Evolutionary conservation across 2,797 vertebrate species (phyloP).

Genomic region (Alfaro cultratus): DNA sequence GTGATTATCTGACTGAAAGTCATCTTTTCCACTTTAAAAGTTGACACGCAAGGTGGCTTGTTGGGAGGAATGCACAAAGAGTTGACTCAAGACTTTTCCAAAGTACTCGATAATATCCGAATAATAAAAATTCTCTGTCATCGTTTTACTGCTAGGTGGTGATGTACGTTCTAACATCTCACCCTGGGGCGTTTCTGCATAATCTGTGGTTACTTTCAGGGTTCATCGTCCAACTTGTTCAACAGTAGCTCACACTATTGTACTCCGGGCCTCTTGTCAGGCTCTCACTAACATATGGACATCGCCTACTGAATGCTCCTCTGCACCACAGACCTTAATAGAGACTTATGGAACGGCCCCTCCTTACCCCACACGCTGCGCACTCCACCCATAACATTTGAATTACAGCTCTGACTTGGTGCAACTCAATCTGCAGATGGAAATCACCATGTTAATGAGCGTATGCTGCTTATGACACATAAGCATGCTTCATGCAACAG

Average conservation of each 20-base stretch:
- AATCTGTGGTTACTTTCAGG: slow-evolving; percentile 4
- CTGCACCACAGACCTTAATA: slow-evolving; percentile 59
- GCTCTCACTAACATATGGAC: slow-evolving; percentile 39
- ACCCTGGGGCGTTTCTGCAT: not conserved
- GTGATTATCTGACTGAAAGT: not conserved
- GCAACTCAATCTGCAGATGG: slow-evolving; percentile 9
- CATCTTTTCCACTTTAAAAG: not conserved
- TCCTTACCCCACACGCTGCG: slow-evolving; percentile 36
- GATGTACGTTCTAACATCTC: not conserved
- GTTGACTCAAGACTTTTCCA: not conserved
- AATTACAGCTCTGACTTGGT: slow-evolving; percentile 3
- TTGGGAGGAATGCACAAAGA: not conserved
- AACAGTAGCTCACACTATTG: slow-evolving; percentile 27
- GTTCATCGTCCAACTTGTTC: slow-evolving; percentile 5
- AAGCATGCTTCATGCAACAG: slow-evolving; percentile 14
- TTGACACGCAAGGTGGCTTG: not conserved
- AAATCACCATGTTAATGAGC: slow-evolving; percentile 24
- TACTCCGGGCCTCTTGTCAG: slow-evolving; percentile 9
- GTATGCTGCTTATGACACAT: slow-evolving; percentile 13
- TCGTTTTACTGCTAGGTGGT: not conserved
- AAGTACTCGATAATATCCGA: not conserved
- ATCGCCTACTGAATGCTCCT: slow-evolving; percentile 49
- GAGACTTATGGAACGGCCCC: slow-evolving; percentile 49
- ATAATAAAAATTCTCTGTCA: not conserved
- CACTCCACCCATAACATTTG: slow-evolving; percentile 25